Evolutionary conservation across 30 jellyfish, hydroid and myxozoan genomes (phyloP).

Genomic region (Catostylus mosaicus): DNA sequence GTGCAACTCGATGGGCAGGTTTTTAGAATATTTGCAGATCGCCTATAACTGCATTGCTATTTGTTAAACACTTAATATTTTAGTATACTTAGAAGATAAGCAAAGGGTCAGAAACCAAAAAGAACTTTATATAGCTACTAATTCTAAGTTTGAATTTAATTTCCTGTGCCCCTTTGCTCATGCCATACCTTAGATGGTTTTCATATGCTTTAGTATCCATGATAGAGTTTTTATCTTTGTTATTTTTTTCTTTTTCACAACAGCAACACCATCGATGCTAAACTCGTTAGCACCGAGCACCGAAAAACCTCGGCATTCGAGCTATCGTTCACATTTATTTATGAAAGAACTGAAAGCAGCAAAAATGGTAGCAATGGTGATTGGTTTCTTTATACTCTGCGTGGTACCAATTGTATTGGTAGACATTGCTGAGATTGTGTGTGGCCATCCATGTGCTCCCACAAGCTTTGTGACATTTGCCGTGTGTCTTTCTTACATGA

Average conservation of each 20-base stretch:
- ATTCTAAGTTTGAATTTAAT: too few species aligned
- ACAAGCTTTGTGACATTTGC: constrained; percentile 42
- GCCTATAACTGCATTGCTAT: too few species aligned
- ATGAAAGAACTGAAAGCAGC: constrained; percentile 73
- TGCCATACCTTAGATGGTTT: too few species aligned
- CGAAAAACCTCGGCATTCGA: constrained; percentile 18
- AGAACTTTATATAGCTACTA: too few species aligned
- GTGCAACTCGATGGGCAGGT: too few species aligned
- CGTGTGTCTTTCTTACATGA: constrained; percentile 61
- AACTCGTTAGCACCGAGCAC: neutral
- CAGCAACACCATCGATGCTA: neutral
- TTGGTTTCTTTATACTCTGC: constrained; percentile 58
- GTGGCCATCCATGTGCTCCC: constrained; percentile 65
- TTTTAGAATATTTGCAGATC: too few species aligned
- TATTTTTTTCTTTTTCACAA: neutral
- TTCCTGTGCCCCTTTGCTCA: too few species aligned
- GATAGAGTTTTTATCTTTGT: neutral
- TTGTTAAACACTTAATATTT: too few species aligned
- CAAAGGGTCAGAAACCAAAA: too few species aligned
- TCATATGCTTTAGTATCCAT: neutral
- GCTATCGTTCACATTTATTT: constrained; percentile 43
- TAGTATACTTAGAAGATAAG: too few species aligned
- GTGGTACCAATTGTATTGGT: constrained; percentile 67
- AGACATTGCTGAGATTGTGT: constrained; percentile 66
- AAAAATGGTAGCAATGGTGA: constrained; percentile 69